Percentiles rank a stretch among this genome's conserved stretches.
These are phyloP conservation scores for Teleogryllus oceanicus DNA, from an alignment of 2,888 invertebrate species.

Conservation along the genomic window DNA sequence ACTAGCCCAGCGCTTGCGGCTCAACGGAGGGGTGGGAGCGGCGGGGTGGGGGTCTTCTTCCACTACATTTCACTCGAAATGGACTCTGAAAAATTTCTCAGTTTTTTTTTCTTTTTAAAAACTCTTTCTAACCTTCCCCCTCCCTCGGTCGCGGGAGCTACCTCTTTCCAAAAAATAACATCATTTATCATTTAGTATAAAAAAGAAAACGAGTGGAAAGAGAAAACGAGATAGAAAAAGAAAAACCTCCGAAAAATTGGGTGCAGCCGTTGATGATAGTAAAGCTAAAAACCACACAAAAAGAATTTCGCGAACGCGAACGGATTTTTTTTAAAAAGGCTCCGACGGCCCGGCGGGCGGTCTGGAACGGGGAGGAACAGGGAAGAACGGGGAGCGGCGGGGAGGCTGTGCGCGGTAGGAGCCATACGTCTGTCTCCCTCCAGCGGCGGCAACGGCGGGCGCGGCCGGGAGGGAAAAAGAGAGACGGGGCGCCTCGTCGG, in stretches of 20 bases:
- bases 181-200: slow-evolving; percentile 34
- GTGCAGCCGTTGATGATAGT: slow-evolving; percentile 31
- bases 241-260: slow-evolving; percentile 28
- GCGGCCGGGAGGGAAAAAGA: not conserved
- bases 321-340: slow-evolving; percentile 20
- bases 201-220: slow-evolving; percentile 31
- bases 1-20: no score
- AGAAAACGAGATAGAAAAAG: slow-evolving; percentile 31
- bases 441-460: not conserved
- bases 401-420: not conserved
- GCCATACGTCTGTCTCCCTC: no score
- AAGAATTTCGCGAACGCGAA: slow-evolving; percentile 32
- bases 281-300: slow-evolving; percentile 29
- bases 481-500: slow-evolving; percentile 23
- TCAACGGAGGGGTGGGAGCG: no score
- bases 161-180: slow-evolving; percentile 28
- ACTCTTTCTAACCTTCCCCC: slow-evolving; percentile 29
- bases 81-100: slow-evolving; percentile 34
- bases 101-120: slow-evolving; percentile 26
- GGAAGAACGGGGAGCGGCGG: not conserved
- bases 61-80: slow-evolving; percentile 36
- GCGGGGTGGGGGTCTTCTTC: slow-evolving; percentile 26
- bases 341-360: no score
- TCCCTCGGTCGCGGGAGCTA: not conserved
- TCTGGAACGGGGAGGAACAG: not conserved